These are phyloP conservation scores for Penelope pileata DNA, from an alignment of 2,113 vertebrate species.

Conservation along the genomic window DNA sequence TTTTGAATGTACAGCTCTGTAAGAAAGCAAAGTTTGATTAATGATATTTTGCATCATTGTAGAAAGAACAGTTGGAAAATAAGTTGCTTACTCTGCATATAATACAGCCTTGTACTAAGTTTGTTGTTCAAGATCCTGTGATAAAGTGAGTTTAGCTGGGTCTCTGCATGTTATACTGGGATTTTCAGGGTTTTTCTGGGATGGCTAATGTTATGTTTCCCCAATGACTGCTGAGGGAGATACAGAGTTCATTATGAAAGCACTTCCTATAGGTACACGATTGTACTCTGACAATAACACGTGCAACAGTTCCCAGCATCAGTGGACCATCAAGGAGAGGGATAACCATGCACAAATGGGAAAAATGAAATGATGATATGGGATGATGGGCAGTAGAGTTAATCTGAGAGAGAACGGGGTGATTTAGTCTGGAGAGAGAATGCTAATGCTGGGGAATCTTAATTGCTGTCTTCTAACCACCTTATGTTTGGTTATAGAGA, in stretches of 20 bases:
- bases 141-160: neutral
- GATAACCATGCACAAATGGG: neutral
- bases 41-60: neutral
- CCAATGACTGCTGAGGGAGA: neutral
- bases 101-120: neutral
- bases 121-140: neutral
- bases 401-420: neutral
- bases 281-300: neutral
- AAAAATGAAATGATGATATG: neutral
- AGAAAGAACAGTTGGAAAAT: neutral
- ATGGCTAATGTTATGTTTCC: neutral
- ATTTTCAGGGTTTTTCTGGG: neutral
- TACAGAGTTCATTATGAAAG: neutral
- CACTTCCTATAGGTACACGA: fast-evolving
- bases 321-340: neutral
- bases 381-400: neutral
- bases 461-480: neutral
- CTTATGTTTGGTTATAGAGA: fast-evolving
- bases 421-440: neutral
- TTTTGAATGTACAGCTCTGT: neutral
- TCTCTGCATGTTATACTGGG: neutral
- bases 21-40: neutral
- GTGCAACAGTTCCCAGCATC: neutral
- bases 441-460: neutral
- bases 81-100: neutral